Evolutionary conservation across 2,888 invertebrate genomes (phyloP).

Genomic region (Lasioglossum calceatum): DNA sequence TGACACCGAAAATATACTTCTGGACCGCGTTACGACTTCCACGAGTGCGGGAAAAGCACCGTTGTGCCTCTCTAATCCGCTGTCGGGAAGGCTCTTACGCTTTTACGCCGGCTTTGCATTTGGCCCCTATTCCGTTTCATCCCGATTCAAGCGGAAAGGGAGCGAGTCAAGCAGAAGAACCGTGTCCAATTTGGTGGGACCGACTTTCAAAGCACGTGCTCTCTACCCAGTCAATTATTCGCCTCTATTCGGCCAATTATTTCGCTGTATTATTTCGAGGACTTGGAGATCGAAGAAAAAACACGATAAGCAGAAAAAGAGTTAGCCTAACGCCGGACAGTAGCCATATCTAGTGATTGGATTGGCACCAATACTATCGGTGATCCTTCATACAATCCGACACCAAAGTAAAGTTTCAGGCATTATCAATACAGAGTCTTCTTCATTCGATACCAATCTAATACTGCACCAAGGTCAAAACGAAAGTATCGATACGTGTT

Average conservation of each 20-base stretch:
- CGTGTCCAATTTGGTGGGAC: constrained; percentile 44
- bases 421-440: too few relatives aligned
- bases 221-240: constrained; percentile 39
- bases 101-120: constrained; percentile 4
- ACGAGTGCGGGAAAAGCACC: constrained; percentile 16
- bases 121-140: constrained; percentile 38
- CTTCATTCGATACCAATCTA: too few relatives aligned
- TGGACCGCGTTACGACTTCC: constrained; percentile 30
- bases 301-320: neutral
- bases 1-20: constrained; percentile 46
- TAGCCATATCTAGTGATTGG: too few relatives aligned
- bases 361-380: too few relatives aligned
- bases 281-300: neutral
- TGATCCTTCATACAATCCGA: too few relatives aligned
- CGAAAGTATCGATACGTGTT: too few relatives aligned
- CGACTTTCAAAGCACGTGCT: constrained; percentile 32
- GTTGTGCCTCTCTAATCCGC: constrained; percentile 38
- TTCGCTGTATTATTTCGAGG: constrained; percentile 10
- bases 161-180: constrained; percentile 26
- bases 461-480: too few relatives aligned
- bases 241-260: constrained; percentile 35
- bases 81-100: constrained; percentile 15
- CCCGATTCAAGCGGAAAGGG: constrained; percentile 49
- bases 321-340: neutral
- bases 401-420: too few relatives aligned